Evolutionary conservation across 2,888 invertebrate species (phyloP), one percentile per base, ranked within the genome.

Genomic region (Hecatera dysodea): DNA sequence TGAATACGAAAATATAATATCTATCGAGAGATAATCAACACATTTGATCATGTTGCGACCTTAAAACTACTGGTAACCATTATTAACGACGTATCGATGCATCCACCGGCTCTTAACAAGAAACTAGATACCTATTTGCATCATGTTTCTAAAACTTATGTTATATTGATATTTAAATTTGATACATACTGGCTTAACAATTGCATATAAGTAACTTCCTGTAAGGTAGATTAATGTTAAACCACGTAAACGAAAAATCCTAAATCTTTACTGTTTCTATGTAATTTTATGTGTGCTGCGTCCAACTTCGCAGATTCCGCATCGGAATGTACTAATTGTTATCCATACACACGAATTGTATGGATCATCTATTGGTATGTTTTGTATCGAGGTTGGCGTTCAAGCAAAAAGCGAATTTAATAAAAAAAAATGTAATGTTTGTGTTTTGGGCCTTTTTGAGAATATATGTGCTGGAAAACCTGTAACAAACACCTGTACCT

Each of bases 31-130:
- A 91, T 89, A 91, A 90, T 88, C 89, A 94, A 92, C 90, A 89
- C 86, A 87, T 90, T 87, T 86, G 90, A 91, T 90, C 88, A 88
- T 87, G 82, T 88, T 88, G 85, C 85, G 86, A 89, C 82, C 95
- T 94, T 95, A 95, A 83, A 92, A 87, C 95, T 96, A 96, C 86
- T 95, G 95, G 95, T 95, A 95, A 95, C 95, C 90, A 94, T 92
- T 86, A 81, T 86, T 90, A 89, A 86, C 88, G 88, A 89, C 86
- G 86, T 84, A 85, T 88, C 87, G 86, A 88, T 88, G 84, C 83
- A 69, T 87, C 83, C 83, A 81, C 88, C 88, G 88, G 86, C 83
- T 86, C 75, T 86, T 85, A 88, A 89, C 86, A 88, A 86, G 80
- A 87, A 83, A 90, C 87, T 85, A 84, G 82, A 85, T 86, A 82